These are phyloP conservation scores for Dasyprocta punctata DNA, from an alignment of 2,113 vertebrate species.

Conservation along the genomic window DNA sequence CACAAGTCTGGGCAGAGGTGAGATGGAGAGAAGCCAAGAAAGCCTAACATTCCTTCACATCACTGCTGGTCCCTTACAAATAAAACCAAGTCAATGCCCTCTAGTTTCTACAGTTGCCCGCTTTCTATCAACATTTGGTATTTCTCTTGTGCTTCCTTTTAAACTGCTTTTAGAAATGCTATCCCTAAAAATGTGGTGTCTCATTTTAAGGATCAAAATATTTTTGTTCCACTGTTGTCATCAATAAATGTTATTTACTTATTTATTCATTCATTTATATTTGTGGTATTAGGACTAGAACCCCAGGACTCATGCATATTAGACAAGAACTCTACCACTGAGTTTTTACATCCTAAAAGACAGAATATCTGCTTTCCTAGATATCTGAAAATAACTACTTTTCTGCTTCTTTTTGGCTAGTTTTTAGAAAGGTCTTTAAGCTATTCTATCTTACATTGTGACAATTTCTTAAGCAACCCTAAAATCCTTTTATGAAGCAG, in stretches of 20 bases:
- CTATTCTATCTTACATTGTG: background rate
- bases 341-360: background rate
- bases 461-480: conserved; percentile 38
- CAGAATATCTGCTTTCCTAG: conserved; percentile 1
- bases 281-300: too few species aligned
- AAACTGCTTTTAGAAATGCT: background rate
- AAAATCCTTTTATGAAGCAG: conserved; percentile 40
- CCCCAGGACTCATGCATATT: background rate
- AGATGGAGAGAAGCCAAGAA: background rate
- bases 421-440: conserved; percentile 12
- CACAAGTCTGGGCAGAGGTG: background rate
- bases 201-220: conserved; percentile 48
- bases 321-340: background rate
- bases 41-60: background rate
- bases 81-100: background rate
- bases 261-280: background rate
- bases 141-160: background rate
- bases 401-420: conserved; percentile 34
- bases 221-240: background rate
- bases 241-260: background rate
- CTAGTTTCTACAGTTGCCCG: background rate
- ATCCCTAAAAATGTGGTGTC: background rate
- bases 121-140: background rate
- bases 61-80: background rate
- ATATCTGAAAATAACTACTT: background rate